phyloP scores from a whole-genome alignment of 2,888 invertebrate genomes.

The Plebejus argus region DNA sequence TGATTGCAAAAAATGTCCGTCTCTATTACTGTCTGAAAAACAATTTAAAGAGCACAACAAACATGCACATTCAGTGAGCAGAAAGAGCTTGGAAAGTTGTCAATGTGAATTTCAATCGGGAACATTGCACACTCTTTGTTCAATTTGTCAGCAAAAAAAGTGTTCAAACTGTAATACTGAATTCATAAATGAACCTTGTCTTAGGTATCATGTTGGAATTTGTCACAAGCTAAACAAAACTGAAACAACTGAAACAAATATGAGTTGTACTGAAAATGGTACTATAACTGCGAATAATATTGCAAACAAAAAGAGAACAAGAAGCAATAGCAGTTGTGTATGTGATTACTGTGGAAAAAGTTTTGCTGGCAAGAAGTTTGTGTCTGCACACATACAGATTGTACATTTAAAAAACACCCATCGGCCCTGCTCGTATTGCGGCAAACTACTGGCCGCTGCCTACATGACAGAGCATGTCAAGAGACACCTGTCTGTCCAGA shows the following conservation, averaged over 20 bases:
- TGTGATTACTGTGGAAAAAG: slow-evolving; percentile 69
- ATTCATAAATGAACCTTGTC: slow-evolving; percentile 65
- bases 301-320: slow-evolving; percentile 51
- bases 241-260: slow-evolving; percentile 47
- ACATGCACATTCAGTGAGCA: slow-evolving; percentile 54
- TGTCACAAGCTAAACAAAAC: slow-evolving; percentile 60
- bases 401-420: slow-evolving; percentile 69
- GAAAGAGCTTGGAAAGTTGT: slow-evolving; percentile 63
- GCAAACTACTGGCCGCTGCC: slow-evolving; percentile 62
- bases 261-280: slow-evolving; percentile 50
- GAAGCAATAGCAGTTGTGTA: slow-evolving; percentile 59
- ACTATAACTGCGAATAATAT: slow-evolving; percentile 54
- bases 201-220: slow-evolving; percentile 58
- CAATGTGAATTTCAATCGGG: slow-evolving; percentile 57
- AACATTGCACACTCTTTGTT: slow-evolving; percentile 57
- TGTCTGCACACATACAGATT: slow-evolving; percentile 68
- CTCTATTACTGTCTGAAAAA: slow-evolving; percentile 49
- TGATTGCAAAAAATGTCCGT: slow-evolving; percentile 63
- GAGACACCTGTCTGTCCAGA: slow-evolving; percentile 50
- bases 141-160: slow-evolving; percentile 55
- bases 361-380: slow-evolving; percentile 63
- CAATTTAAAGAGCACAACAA: slow-evolving; percentile 51
- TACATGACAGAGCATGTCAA: slow-evolving; percentile 67
- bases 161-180: slow-evolving; percentile 63
- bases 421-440: slow-evolving; percentile 62